Base-by-base conservation (phyloP, 1,140 invertebrate genomes). In the Papilio polytes region DNA sequence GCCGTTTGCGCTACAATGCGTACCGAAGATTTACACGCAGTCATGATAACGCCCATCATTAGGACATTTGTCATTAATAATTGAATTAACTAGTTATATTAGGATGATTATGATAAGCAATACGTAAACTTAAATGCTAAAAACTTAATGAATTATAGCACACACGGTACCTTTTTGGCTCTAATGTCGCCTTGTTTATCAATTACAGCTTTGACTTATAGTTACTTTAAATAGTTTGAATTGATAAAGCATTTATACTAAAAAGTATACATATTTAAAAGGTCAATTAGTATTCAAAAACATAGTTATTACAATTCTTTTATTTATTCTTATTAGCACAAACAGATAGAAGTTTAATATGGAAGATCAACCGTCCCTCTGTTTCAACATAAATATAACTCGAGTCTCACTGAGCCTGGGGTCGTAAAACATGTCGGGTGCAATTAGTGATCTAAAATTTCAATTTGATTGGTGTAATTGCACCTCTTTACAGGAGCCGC, bases 391-490 rank as follows among this genome's bases (percentile, higher is more conserved):
- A 80, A 87, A 86, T 86, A 87, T 86, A 87, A 90, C 84, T 87
- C 83, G 26, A 85, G 86, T 87, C 85, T 85, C 82, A 20, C 78
- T 63, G 63, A 77, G 87, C 81, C 85, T 88, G 78, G 74, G 74
- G 85, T 84, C 85, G 90, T 93, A 91, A 94, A 94, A 90, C 88
- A 93, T 85, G 91, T 91, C 88, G 90, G 82, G 84, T 82, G 90
- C 89, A 93, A 93, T 94, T 94, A 93, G 91, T 94, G 86, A 82
- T 85, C 87, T 89, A 87, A 92, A 93, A 94, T 94, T 92, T 91
- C 90, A 91, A 91, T 94, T 94, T 94, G 90, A 94, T 94, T 94
- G 92, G 90, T 94, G 92, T 94, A 94, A 94, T 94, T 94, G 91
- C 92, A 94, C 92, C 93, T 94, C 92, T 93, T 94, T 91, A 90